A percentile compares a stretch with the other conserved stretches of the same genome.
These are phyloP conservation scores for Sparus aurata DNA, from an alignment of 2,797 vertebrate genomes.

Conservation along the genomic window DNA sequence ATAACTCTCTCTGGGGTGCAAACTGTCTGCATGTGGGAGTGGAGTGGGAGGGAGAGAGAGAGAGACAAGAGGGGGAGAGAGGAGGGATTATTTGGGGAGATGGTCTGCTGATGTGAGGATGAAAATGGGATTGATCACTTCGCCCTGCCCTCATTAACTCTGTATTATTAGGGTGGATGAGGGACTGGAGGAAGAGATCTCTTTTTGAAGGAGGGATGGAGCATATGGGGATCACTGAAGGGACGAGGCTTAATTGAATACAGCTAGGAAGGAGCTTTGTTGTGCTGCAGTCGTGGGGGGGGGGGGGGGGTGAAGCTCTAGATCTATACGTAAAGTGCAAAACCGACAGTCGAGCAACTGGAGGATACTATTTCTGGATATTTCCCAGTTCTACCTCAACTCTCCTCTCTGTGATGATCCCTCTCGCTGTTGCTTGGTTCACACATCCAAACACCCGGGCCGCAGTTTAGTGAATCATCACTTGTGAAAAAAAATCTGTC, in stretches of 20 bases:
- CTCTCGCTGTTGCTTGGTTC: slow-evolving; percentile 40
- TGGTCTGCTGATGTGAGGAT: slow-evolving; percentile 51
- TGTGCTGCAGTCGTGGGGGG: slow-evolving; percentile 4
- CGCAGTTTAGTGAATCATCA: slow-evolving; percentile 61
- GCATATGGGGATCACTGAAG: slow-evolving; percentile 7
- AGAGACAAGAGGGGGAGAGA: slow-evolving; percentile 9
- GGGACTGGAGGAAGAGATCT: not conserved
- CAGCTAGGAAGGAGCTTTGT: not conserved
- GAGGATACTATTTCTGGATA: slow-evolving; percentile 51
- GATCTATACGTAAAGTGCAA: slow-evolving; percentile 18
- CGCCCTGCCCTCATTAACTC: slow-evolving; percentile 68
- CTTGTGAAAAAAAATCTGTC: slow-evolving; percentile 58
- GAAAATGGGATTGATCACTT: slow-evolving; percentile 73
- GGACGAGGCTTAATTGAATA: slow-evolving; percentile 17
- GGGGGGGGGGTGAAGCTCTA: slow-evolving; percentile 3
- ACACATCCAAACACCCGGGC: slow-evolving; percentile 35
- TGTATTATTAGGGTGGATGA: slow-evolving; percentile 47
- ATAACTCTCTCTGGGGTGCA: slow-evolving; percentile 7
- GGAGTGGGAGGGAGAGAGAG: slow-evolving; percentile 10
- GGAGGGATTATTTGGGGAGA: slow-evolving; percentile 62
- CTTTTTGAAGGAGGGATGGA: slow-evolving; percentile 7
- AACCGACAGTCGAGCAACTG: slow-evolving; percentile 30
- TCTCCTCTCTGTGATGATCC: slow-evolving; percentile 34
- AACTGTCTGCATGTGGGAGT: slow-evolving; percentile 46
- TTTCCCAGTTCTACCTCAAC: slow-evolving; percentile 25